Base-by-base conservation (phyloP, 1,140 invertebrate genomes). In the Drosophila parabipectinata region DNA sequence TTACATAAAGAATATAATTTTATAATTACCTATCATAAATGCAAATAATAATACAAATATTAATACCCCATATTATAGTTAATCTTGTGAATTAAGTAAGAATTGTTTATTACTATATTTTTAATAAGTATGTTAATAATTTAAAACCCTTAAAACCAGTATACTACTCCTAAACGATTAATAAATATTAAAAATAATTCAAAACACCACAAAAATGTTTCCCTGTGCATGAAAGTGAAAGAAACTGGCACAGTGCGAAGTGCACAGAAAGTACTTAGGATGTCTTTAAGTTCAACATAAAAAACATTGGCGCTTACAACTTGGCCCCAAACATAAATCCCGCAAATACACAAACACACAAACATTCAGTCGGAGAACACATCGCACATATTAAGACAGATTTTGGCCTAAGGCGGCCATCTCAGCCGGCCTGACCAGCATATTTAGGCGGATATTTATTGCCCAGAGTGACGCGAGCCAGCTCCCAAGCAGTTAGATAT, bases 381-480 rank as follows among this genome's bases (percentile, higher is more conserved):
- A 68, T 69, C 47, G 48, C 78, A 66, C 76, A 83, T 79, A 88
- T 88, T 88, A 88, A 88, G 84, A 88, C 79, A 68, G 83, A 88
- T 88, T 89, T 88, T 79, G 76, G 83, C 72, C 75, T 76, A 54
- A 80, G 77, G 77, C 81, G 52, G 62, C 50, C 56, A 66, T 67
- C 71, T 64, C 52, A 71, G 52, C 64, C 28, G 67, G 63, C 67
- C 75, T 82, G 83, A 81, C 79, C 84, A 88, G 79, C 83, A 89
- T 88, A 83, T 88, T 88, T 88, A 79, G 79, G 61, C 83, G 79
- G 64, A 88, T 88, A 88, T 88, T 88, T 88, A 88, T 88, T 77
- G 83, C 83, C 76, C 64, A 67, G 54, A 76, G 78, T 57, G 78
- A 82, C 67, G 54, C 62, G 37, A 55, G 48, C 9, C 71, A 69